Conservation (phyloP, 2,888 invertebrate genomes). For the Dryococelus australis region DNA sequence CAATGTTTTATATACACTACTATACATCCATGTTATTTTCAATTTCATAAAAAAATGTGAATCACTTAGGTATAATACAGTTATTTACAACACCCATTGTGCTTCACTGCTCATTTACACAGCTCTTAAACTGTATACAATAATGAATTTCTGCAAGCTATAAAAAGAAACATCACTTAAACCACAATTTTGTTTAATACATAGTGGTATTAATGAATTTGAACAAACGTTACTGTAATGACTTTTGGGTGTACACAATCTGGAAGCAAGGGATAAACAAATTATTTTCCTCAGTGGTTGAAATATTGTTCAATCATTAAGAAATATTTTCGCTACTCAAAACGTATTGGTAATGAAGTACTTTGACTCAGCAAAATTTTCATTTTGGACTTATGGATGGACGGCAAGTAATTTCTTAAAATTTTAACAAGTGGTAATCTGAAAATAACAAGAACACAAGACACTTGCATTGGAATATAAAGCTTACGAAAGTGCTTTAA, state of each 20-base stretch:
- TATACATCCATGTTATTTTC: not conserved
- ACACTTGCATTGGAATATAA: too few species aligned
- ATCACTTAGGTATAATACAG: not conserved
- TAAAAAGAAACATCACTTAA: not conserved
- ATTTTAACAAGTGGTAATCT: too few species aligned
- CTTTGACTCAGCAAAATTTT: too few species aligned
- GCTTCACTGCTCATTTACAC: not conserved
- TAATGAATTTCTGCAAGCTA: not conserved
- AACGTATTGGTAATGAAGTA: too few species aligned
- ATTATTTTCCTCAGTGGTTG: not conserved
- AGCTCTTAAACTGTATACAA: not conserved
- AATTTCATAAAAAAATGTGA: not conserved
- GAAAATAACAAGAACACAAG: too few species aligned
- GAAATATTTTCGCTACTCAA: too few species aligned
- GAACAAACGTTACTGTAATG: not conserved
- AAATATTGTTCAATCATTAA: not conserved
- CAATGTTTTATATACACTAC: conserved; percentile 12
- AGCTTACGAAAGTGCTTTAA: too few species aligned
- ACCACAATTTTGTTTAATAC: not conserved
- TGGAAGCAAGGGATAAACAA: not conserved
- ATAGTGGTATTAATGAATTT: not conserved
- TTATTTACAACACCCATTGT: not conserved
- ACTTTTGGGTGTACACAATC: not conserved
- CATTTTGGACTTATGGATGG: too few species aligned
- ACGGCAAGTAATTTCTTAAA: too few species aligned